Evolutionary conservation across 2,797 vertebrate species (phyloP).

Genomic region (Sebastes oblongus): DNA sequence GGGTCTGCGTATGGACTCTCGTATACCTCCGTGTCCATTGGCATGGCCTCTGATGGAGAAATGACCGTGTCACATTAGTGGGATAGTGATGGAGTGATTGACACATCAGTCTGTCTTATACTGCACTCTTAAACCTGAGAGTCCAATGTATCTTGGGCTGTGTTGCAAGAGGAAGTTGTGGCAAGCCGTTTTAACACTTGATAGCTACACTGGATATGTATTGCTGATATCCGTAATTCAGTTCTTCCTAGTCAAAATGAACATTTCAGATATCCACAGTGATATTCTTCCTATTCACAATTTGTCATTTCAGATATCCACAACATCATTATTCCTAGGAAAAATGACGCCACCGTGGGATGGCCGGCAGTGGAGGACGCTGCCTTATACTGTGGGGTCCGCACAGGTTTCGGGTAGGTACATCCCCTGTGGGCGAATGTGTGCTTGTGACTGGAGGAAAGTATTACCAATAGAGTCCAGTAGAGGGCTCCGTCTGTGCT

Average conservation of each 20-base stretch:
- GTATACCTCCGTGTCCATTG: constrained; percentile 95
- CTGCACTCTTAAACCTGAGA: background rate
- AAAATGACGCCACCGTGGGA: background rate
- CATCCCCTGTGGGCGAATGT: too few relatives aligned
- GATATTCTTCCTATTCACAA: background rate
- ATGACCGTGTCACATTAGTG: background rate
- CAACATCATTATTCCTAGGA: background rate
- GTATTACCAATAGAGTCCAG: too few relatives aligned
- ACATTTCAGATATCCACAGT: too few relatives aligned
- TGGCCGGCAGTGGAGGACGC: too few relatives aligned
- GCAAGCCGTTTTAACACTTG: background rate
- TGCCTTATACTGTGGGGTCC: too few relatives aligned
- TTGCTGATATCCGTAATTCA: too few relatives aligned
- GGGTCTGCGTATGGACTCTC: constrained; percentile 97
- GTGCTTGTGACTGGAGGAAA: too few relatives aligned
- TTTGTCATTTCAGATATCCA: background rate
- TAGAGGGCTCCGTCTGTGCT: too few relatives aligned
- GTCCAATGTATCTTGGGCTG: background rate
- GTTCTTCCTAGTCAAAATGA: too few relatives aligned
- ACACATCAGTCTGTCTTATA: background rate
- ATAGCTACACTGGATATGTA: too few relatives aligned
- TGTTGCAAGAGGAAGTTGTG: background rate
- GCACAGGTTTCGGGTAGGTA: too few relatives aligned
- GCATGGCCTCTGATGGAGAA: constrained; percentile 82
- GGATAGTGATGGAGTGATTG: background rate